Evolutionary conservation across 2,797 vertebrate genomes (phyloP).

Genomic region (Neosalanx taihuensis): DNA sequence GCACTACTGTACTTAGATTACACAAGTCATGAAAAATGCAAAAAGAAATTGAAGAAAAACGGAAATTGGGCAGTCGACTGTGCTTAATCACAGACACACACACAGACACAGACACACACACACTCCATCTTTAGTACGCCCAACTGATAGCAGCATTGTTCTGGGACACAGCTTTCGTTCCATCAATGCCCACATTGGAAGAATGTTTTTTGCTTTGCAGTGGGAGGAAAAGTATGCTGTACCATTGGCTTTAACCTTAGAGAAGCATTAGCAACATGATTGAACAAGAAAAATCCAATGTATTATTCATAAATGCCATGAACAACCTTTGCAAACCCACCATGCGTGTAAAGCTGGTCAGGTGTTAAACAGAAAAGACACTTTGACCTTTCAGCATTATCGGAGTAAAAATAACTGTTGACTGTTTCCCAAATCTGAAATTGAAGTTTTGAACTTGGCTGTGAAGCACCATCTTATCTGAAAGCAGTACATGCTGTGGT

Average conservation of each 20-base stretch:
- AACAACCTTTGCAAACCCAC: constrained; percentile 31
- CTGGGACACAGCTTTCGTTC: constrained; percentile 29
- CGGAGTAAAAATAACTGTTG: background rate
- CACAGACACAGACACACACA: background rate
- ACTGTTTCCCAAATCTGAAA: background rate
- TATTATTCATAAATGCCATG: constrained; percentile 51
- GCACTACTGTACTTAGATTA: constrained; percentile 22
- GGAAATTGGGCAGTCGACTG: constrained; percentile 24
- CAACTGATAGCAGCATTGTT: background rate
- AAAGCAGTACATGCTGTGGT: background rate
- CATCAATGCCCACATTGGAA: constrained; percentile 10
- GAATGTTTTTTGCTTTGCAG: constrained; percentile 8
- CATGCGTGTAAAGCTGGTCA: constrained; percentile 35
- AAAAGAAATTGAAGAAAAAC: constrained; percentile 23
- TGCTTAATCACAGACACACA: constrained; percentile 2
- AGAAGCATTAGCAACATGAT: constrained; percentile 19
- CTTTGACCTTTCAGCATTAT: background rate
- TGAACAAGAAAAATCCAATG: constrained; percentile 33
- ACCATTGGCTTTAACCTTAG: constrained; percentile 20
- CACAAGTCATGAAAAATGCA: constrained; percentile 32
- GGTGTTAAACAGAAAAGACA: constrained; percentile 6
- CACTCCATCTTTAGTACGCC: constrained; percentile 6
- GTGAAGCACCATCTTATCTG: background rate
- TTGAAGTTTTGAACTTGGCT: background rate
- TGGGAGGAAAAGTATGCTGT: constrained; percentile 22